A percentile compares a stretch with the other conserved stretches of the same genome.
Evolutionary conservation across 2,113 vertebrate species (phyloP).

Genomic region (Toxotes jaculatrix): DNA sequence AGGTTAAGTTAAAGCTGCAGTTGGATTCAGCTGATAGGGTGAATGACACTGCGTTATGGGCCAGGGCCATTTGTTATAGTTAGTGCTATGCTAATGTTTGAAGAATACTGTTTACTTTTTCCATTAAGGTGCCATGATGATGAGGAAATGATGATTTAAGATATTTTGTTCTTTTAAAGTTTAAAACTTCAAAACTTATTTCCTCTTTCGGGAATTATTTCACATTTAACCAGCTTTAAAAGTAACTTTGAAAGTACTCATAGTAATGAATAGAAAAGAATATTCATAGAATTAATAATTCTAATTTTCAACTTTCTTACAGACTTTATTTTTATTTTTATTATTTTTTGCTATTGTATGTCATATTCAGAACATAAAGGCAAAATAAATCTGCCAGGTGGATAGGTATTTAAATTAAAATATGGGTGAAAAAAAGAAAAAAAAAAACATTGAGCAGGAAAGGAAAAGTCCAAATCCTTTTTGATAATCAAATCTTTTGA

Average conservation of each 20-base stretch:
- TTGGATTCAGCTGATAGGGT: constrained; percentile 39
- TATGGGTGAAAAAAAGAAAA: not conserved
- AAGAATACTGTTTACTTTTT: not conserved
- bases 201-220: not conserved
- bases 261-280: no score
- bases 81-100: constrained; percentile 21
- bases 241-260: not conserved
- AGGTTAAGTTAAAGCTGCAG: constrained; percentile 53
- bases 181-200: not conserved
- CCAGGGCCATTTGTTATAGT: constrained; percentile 22
- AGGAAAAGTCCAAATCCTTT: constrained; percentile 8
- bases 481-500: constrained; percentile 43
- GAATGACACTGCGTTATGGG: constrained; percentile 46
- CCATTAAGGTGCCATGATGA: not conserved
- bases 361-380: not conserved
- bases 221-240: constrained; percentile 1
- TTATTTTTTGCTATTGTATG: not conserved
- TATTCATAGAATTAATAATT: not conserved
- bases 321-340: not conserved
- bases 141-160: not conserved
- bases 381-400: not conserved
- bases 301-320: not conserved
- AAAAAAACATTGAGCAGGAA: not conserved
- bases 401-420: not conserved
- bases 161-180: not conserved